Percentiles rank a stretch among this genome's conserved stretches.
These are phyloP conservation scores for Paralvinella palmiformis DNA, from an alignment of 1,140 invertebrate species.

Conservation along the genomic window DNA sequence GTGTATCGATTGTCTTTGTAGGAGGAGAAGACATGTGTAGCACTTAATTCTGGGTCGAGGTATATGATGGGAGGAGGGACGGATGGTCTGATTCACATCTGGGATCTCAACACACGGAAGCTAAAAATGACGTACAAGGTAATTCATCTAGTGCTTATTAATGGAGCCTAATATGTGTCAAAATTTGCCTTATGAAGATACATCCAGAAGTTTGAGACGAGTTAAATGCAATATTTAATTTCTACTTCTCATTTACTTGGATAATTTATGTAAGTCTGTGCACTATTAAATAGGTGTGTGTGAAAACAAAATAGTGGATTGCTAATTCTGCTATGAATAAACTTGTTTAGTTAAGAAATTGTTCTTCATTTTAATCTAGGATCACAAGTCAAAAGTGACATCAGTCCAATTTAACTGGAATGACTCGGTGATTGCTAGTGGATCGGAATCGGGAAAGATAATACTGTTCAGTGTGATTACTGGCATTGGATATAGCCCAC, in stretches of 20 bases:
- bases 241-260: background rate
- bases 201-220: background rate
- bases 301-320: too few relatives aligned
- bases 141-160: background rate
- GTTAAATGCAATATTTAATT: background rate
- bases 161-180: too few relatives aligned
- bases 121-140: conserved; percentile 43
- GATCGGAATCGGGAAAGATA: conserved; percentile 43
- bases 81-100: conserved; percentile 33
- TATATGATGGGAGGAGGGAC: conserved; percentile 36
- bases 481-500: conserved; percentile 35
- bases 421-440: conserved; percentile 40
- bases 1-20: conserved; percentile 20
- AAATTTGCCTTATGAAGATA: too few relatives aligned
- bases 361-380: too few relatives aligned
- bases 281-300: too few relatives aligned
- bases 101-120: conserved; percentile 40
- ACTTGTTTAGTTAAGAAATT: too few relatives aligned
- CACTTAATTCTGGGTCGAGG: conserved; percentile 37
- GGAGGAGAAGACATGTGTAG: conserved; percentile 33
- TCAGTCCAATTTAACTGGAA: conserved; percentile 39
- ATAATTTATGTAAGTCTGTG: too few relatives aligned
- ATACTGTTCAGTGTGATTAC: conserved; percentile 44
- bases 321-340: too few relatives aligned
- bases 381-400: conserved; percentile 38